Percentiles rank a stretch among this genome's conserved stretches.
Evolutionary conservation across 2,888 invertebrate genomes (phyloP).

Genomic region (Terebella lapidaria): DNA sequence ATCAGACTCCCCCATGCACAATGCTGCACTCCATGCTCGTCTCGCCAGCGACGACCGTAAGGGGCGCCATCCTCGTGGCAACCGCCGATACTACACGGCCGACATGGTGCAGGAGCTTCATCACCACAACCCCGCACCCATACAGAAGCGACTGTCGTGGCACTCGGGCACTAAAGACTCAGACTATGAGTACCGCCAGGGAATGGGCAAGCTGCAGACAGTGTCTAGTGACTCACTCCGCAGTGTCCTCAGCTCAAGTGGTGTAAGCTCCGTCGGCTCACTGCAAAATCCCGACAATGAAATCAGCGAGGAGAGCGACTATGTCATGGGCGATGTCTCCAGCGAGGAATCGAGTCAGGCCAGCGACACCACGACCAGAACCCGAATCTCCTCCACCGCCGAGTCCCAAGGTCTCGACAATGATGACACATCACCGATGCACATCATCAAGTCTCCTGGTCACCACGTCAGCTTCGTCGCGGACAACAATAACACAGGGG

Average conservation of each 20-base stretch:
- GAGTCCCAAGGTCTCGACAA: no score
- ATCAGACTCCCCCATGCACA: no score
- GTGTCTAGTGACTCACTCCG: slow-evolving; percentile 52
- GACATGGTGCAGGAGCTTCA: slow-evolving; percentile 64
- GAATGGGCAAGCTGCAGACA: slow-evolving; percentile 36
- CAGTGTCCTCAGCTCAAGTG: slow-evolving; percentile 54
- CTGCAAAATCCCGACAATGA: slow-evolving; percentile 47
- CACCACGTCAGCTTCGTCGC: not conserved
- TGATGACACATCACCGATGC: not conserved
- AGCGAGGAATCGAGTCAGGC: not conserved
- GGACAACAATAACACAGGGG: not conserved
- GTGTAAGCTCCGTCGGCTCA: slow-evolving; percentile 54
- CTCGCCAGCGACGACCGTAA: slow-evolving; percentile 47
- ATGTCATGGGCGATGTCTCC: not conserved
- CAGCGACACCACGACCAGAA: not conserved
- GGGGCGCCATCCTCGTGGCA: slow-evolving; percentile 35
- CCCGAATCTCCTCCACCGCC: not conserved
- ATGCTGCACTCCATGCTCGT: no score
- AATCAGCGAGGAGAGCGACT: slow-evolving; percentile 32
- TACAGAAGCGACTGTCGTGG: slow-evolving; percentile 64
- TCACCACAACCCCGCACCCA: slow-evolving; percentile 49
- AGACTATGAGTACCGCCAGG: slow-evolving; percentile 1
- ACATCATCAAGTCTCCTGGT: not conserved
- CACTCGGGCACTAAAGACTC: slow-evolving; percentile 55
- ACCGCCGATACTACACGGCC: slow-evolving; percentile 63